phyloP scores from a whole-genome alignment of 2,797 vertebrate species.

The Hephaestus fuliginosus region DNA sequence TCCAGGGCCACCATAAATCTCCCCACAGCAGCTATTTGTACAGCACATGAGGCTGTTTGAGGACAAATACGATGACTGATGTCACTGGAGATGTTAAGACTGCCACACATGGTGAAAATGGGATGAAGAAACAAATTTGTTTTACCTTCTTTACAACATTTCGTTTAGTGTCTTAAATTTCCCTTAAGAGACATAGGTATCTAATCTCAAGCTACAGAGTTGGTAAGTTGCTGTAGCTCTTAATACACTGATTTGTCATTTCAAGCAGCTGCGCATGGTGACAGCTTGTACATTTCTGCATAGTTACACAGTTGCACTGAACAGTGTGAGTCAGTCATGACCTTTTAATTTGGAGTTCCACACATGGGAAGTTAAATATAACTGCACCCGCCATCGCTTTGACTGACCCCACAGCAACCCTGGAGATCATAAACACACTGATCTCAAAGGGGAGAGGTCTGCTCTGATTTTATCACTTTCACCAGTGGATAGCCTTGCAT shows the following conservation, averaged over 20 bases:
- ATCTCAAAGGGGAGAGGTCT: conserved; percentile 25
- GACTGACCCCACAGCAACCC: conserved; percentile 22
- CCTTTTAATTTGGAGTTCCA: conserved; percentile 38
- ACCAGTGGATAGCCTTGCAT: conserved; percentile 22
- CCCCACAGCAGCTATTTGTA: conserved; percentile 33
- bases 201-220: conserved; percentile 54
- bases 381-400: conserved; percentile 10
- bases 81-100: conserved; percentile 9
- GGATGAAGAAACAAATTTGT: background rate
- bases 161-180: background rate
- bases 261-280: conserved; percentile 16
- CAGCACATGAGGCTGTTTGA: conserved; percentile 9
- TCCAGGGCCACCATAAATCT: background rate
- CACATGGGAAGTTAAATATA: conserved; percentile 52
- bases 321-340: conserved; percentile 20
- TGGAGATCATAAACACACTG: conserved; percentile 36
- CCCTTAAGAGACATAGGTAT: background rate
- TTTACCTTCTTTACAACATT: background rate
- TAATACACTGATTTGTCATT: background rate
- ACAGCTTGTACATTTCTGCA: conserved; percentile 7
- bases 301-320: conserved; percentile 3
- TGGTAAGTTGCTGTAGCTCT: conserved; percentile 73
- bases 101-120: conserved; percentile 6
- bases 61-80: conserved; percentile 13
- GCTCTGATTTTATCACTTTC: conserved; percentile 32